Base-by-base conservation (phyloP, 2,797 vertebrate species). In the Nyctalus aviator region DNA sequence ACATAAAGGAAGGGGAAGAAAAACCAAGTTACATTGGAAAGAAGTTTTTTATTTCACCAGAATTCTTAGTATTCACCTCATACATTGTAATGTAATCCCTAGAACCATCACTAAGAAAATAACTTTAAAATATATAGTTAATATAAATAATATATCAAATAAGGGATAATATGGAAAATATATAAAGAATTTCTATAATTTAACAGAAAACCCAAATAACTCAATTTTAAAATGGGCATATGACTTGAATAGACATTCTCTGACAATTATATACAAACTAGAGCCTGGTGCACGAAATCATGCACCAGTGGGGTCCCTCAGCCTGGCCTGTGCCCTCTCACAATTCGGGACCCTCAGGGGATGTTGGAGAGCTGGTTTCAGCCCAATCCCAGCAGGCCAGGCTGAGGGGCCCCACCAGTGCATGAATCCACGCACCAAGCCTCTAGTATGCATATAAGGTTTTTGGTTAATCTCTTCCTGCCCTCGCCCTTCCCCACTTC, bases 211-310 rank as follows among this genome's bases (percentile, higher is more conserved):
- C 53, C 44, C 72, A 82, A 69, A 59, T 15, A 90, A 44, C 27
- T 20, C 55, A 48, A 88, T 79, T 66, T 81, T 53, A 35, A 88
- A 90, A 44, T 57, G 8, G 21, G 37, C 25, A 46, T 68, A 82
- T 10, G 53, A 37, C 55, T 92, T 84, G 30, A 73, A 82, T 30
- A 84, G 53, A 77, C 46, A 75, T 68, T 94, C 69, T 48, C 69
- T 59, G 55, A 71, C 50, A 72, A 91, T 48, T 30, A 68, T 32
- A 62, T 66, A 46, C 15, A 50, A 88, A 62, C 59, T 62, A 62
- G 25, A 62, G 57, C 25, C 57, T 13, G 25, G 57, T 59, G 57
- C 25, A 59, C 0, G 2, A 59, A 59, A 27, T 59, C 25, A 11
- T 59, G 57, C 57, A 27, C 25, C 57, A 27, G 55, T 59, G 57